These are phyloP conservation scores for Pocillopora grandis DNA, from an alignment of 92 coral and sea anemone species.

Conservation along the genomic window DNA sequence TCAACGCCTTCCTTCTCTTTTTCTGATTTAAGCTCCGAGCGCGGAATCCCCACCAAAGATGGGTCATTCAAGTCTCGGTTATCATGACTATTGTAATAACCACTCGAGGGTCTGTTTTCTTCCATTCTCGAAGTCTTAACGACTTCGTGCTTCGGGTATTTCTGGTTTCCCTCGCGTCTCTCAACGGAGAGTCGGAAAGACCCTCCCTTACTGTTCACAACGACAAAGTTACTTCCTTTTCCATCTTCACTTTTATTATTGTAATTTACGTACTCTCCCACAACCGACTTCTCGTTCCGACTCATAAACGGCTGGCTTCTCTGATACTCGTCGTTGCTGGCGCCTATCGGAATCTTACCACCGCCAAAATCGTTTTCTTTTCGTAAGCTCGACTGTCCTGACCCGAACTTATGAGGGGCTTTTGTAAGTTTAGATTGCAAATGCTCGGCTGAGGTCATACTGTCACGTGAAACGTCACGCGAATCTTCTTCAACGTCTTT, in stretches of 20 bases:
- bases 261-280: conserved; percentile 71
- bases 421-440: conserved; percentile 18
- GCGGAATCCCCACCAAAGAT: not conserved
- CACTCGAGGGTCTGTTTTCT: conserved; percentile 6
- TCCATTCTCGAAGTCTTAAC: conserved; percentile 15
- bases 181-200: conserved; percentile 37
- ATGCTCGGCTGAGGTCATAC: conserved; percentile 50
- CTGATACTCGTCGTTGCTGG: conserved; percentile 31
- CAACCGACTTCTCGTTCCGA: conserved; percentile 77
- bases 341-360: conserved; percentile 8
- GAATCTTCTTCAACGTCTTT: conserved; percentile 56
- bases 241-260: conserved; percentile 53
- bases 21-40: conserved; percentile 19
- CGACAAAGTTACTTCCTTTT: conserved; percentile 32
- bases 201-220: conserved; percentile 33
- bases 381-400: conserved; percentile 15
- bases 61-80: conserved; percentile 11
- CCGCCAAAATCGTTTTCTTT: conserved; percentile 31
- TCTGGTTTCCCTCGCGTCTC: conserved; percentile 29
- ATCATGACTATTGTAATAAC: conserved; percentile 23
- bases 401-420: conserved; percentile 3
- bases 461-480: conserved; percentile 27
- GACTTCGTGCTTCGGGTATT: conserved; percentile 20
- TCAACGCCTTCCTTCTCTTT: conserved; percentile 19
- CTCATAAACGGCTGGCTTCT: conserved; percentile 44